Base-by-base conservation (phyloP, 2,797 vertebrate genomes). In the Coregonus sp. region DNA sequence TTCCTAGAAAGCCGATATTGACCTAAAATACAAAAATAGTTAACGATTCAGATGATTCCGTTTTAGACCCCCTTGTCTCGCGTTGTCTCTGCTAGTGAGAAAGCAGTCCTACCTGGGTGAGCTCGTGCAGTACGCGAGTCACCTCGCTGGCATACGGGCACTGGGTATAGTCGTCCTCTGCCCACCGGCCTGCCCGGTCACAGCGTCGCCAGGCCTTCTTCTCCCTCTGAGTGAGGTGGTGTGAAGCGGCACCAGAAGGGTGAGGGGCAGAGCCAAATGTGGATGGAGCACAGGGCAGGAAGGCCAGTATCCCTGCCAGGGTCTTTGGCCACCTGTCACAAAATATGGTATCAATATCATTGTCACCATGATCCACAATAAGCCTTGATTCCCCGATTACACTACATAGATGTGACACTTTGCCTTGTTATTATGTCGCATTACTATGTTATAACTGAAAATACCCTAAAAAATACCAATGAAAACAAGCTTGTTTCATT, bases 161-260 rank as follows among this genome's bases (percentile, higher is more conserved):
- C 84, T 95, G 94, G 65, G 95, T 95, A 89, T 97, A 97, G 88
- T 95, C 96, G 47, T 96, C 95, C 71, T 96, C 95, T 7, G 93
- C 94, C 97, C 97, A 98, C 0, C 84, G 93, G 2, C 97, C 97
- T 0, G 89, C 80, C 2, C 93, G 90, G 84, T 96, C 93, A 70
- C 97, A 98, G 72, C 92, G 94, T 3, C 96, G 94, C 96, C 96
- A 96, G 0, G 96, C 96, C 88, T 96, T 96, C 79, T 94, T 94
- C 82, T 95, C 94, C 37, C 83, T 89, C 66, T 81, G 86, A 0
- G 85, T 77, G 35, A 82, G 71, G 20, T 56, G 70, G 61, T 72
- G 82, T 20, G 78, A 51, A 12, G 73, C 25, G 0, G 52, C 81
- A 80, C 86, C 85, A 0, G 86, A 86, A 61, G 82, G 87, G 82